Percentiles rank a stretch among this genome's conserved stretches.
These are phyloP conservation scores for Synergus umbraculus DNA, from an alignment of 2,888 invertebrate species.

Conservation along the genomic window DNA sequence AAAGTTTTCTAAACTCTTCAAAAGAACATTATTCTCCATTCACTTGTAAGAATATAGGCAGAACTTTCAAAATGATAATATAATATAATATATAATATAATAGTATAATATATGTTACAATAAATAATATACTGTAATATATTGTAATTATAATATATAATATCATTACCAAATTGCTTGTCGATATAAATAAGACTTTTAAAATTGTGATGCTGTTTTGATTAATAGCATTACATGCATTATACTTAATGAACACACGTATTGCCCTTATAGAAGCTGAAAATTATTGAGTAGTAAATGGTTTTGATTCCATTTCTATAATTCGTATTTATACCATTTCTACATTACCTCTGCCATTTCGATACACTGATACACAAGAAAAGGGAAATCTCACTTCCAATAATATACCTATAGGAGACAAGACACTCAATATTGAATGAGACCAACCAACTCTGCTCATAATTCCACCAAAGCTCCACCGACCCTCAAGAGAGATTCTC, in stretches of 20 bases:
- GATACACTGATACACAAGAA: conserved; percentile 87
- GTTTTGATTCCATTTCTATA: neutral
- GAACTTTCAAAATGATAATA: too few relatives aligned
- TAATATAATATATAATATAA: too few relatives aligned
- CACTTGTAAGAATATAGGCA: too few relatives aligned
- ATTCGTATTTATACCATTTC: conserved; percentile 65
- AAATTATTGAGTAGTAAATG: conserved; percentile 1
- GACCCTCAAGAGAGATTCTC: conserved; percentile 66
- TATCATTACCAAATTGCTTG: too few relatives aligned
- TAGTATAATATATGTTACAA: too few relatives aligned
- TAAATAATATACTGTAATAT: too few relatives aligned
- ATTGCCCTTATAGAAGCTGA: neutral
- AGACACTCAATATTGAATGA: conserved; percentile 85
- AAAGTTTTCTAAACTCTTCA: too few relatives aligned
- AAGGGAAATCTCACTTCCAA: conserved; percentile 90
- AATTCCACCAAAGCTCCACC: conserved; percentile 66
- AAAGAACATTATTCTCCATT: too few relatives aligned
- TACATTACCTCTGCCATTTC: conserved; percentile 86
- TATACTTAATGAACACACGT: neutral
- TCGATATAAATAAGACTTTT: too few relatives aligned
- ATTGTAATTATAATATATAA: too few relatives aligned
- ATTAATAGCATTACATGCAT: too few relatives aligned
- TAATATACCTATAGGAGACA: conserved; percentile 87
- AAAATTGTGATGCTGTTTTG: too few relatives aligned
- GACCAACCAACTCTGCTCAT: conserved; percentile 80